These are phyloP conservation scores for Enteromius afrohamiltoni DNA, from an alignment of 2,797 vertebrate species.

Conservation along the genomic window DNA sequence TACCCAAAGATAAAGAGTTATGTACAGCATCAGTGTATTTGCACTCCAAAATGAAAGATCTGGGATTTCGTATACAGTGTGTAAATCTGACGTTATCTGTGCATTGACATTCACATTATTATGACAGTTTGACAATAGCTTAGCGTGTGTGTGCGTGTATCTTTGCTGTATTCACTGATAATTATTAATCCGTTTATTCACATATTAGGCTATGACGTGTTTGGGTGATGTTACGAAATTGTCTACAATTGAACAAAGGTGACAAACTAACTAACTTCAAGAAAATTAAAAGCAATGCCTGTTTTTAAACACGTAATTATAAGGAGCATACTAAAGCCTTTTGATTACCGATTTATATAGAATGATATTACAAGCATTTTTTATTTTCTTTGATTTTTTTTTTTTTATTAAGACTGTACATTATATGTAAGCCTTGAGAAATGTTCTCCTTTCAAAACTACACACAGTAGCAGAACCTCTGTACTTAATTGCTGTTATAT, in stretches of 20 bases:
- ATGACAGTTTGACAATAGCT: conserved; percentile 23
- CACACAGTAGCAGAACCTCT: conserved; percentile 69
- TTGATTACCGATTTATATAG: conserved; percentile 21
- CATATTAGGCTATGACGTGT: conserved; percentile 28
- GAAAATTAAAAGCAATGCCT: conserved; percentile 46
- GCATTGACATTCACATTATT: conserved; percentile 34
- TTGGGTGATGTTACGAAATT: conserved; percentile 4
- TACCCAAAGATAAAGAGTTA: conserved; percentile 39
- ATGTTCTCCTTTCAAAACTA: conserved; percentile 62
- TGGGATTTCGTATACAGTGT: not conserved
- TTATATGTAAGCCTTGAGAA: conserved; percentile 35
- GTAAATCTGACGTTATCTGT: not conserved
- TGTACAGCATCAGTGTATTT: conserved; percentile 22
- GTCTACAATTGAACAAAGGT: conserved; percentile 36
- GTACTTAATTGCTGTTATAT: conserved; percentile 82
- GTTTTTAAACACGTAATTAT: conserved; percentile 47
- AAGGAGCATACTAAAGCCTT: conserved; percentile 43
- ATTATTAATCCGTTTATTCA: conserved; percentile 20
- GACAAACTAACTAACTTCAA: conserved; percentile 28
- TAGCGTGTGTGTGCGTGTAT: conserved; percentile 22
- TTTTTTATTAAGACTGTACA: conserved; percentile 49
- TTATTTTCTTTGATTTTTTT: conserved; percentile 48
- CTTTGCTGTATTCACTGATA: conserved; percentile 38
- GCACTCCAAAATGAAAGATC: conserved; percentile 13
- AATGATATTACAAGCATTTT: conserved; percentile 34